These are phyloP conservation scores for Quadroppia sp. DNA, from an alignment of 2,888 invertebrate genomes.

Conservation along the genomic window DNA sequence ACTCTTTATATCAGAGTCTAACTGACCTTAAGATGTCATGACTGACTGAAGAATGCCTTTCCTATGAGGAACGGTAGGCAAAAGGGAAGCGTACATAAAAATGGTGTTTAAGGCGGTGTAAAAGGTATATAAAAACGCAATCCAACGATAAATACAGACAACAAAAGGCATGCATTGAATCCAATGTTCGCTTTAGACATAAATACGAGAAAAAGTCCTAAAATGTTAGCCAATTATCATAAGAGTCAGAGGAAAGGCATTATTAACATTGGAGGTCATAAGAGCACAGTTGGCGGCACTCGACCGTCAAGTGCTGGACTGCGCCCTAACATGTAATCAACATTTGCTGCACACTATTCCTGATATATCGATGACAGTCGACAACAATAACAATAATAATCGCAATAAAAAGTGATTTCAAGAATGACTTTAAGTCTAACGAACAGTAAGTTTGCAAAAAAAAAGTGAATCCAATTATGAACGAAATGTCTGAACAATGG, in stretches of 20 bases:
- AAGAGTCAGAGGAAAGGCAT: not conserved
- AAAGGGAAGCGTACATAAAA: not conserved
- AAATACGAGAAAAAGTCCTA: not conserved
- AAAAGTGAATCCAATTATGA: too few relatives aligned
- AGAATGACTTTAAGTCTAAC: too few relatives aligned
- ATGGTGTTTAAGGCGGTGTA: not conserved
- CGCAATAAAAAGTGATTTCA: not conserved
- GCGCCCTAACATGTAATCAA: slow-evolving; percentile 14
- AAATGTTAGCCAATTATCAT: not conserved
- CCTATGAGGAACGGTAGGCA: not conserved
- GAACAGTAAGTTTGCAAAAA: too few relatives aligned
- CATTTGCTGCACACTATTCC: not conserved
- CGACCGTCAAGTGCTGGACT: slow-evolving; percentile 3
- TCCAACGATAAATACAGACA: slow-evolving; percentile 31
- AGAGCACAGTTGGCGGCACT: slow-evolving; percentile 4
- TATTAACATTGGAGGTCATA: not conserved
- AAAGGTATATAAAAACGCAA: slow-evolving; percentile 9
- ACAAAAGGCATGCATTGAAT: not conserved
- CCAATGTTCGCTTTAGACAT: not conserved
- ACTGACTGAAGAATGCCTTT: not conserved
- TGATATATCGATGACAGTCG: slow-evolving; percentile 5
- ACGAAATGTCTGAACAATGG: too few relatives aligned
- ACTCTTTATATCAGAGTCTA: not conserved
- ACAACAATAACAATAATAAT: slow-evolving; percentile 20
- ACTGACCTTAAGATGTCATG: not conserved